Percentiles rank a stretch among this genome's conserved stretches.
Conservation (phyloP, 2,113 vertebrate species). For the Pao palembangensis region DNA sequence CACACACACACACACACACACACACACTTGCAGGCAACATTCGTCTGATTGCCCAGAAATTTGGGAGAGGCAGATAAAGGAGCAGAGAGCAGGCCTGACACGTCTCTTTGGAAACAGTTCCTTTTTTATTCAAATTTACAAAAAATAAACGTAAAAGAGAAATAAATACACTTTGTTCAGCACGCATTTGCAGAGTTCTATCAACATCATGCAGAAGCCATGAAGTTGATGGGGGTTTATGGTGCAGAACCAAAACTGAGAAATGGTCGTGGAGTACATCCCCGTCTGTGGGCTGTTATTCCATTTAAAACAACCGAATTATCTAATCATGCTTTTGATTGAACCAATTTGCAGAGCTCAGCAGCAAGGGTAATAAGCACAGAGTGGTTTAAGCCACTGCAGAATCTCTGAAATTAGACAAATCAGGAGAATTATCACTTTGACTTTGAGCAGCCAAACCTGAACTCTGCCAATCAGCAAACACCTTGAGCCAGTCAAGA, state of each 20-base stretch:
- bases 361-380: conserved; percentile 54
- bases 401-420: conserved; percentile 46
- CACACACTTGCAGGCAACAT: conserved; percentile 16
- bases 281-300: conserved; percentile 34
- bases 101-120: conserved; percentile 67
- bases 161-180: conserved; percentile 74
- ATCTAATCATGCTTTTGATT: conserved; percentile 63
- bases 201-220: conserved; percentile 58
- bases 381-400: conserved; percentile 47
- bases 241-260: conserved; percentile 43
- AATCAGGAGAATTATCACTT: conserved; percentile 55
- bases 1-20: neutral
- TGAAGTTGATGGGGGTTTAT: conserved; percentile 10
- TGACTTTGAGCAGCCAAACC: conserved; percentile 55
- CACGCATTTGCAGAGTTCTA: conserved; percentile 58
- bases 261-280: neutral
- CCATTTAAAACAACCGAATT: conserved; percentile 59
- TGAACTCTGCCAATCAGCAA: conserved; percentile 45
- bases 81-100: conserved; percentile 37
- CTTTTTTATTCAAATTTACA: conserved; percentile 79
- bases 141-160: conserved; percentile 75
- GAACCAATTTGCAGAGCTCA: conserved; percentile 54
- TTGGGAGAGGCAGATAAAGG: conserved; percentile 24
- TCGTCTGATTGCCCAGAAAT: conserved; percentile 43
- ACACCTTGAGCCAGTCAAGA: conserved; percentile 62